A percentile compares a stretch with the other conserved stretches of the same genome.
Conservation (phyloP, 1,140 invertebrate species). For the Euura lappo region DNA sequence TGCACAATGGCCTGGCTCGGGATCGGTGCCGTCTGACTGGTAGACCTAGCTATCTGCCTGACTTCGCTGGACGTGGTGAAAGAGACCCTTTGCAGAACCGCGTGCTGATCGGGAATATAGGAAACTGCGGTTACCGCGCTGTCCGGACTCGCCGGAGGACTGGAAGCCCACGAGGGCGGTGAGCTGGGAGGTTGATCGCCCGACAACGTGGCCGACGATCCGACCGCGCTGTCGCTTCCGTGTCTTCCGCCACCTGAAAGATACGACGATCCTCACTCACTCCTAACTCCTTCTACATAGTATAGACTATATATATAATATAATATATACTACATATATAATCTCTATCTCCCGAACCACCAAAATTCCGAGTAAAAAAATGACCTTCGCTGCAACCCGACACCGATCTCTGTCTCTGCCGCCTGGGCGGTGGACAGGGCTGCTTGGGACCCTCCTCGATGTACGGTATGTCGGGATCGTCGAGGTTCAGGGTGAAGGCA, state of each 20-base stretch:
- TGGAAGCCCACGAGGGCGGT: slow-evolving; percentile 67
- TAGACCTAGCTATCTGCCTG: slow-evolving; percentile 57
- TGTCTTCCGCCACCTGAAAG: slow-evolving; percentile 47
- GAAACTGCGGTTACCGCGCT: slow-evolving; percentile 61
- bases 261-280: neutral
- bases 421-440: slow-evolving; percentile 47
- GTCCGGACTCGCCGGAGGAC: slow-evolving; percentile 66
- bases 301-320: neutral
- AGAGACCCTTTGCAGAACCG: slow-evolving; percentile 65
- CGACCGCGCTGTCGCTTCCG: slow-evolving; percentile 64
- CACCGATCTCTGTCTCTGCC: slow-evolving; percentile 54
- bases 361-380: slow-evolving; percentile 11
- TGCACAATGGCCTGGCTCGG: slow-evolving; percentile 29
- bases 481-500: slow-evolving; percentile 61
- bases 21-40: slow-evolving; percentile 46
- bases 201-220: slow-evolving; percentile 65
- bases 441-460: slow-evolving; percentile 67
- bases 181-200: slow-evolving; percentile 62
- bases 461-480: slow-evolving; percentile 74
- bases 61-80: slow-evolving; percentile 65
- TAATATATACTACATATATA: neutral
- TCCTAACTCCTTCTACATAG: no score
- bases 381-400: slow-evolving; percentile 54
- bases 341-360: neutral
- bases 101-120: slow-evolving; percentile 62